Percentiles rank a stretch among this genome's conserved stretches.
Evolutionary conservation across 2,888 invertebrate species (phyloP).

Genomic region (Chrysopilus asiliformis): DNA sequence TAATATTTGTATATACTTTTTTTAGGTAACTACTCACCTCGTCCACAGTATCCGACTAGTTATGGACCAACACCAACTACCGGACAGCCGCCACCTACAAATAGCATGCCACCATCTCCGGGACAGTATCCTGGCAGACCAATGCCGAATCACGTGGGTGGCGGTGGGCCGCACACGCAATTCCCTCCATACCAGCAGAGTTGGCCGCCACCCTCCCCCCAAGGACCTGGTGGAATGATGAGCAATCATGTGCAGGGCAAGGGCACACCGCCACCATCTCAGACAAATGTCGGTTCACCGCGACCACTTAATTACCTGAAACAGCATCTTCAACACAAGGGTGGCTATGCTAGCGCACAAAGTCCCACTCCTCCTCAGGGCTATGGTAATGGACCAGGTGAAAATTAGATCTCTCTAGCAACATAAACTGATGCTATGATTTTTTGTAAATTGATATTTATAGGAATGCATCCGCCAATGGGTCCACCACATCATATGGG

Average conservation of each 20-base stretch:
- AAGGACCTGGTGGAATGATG: constrained; percentile 26
- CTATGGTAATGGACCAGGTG: constrained; percentile 37
- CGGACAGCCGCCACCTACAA: constrained; percentile 28
- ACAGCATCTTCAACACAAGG: constrained; percentile 58
- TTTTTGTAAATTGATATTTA: too few relatives aligned
- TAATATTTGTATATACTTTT: constrained; percentile 8
- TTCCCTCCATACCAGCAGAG: constrained; percentile 35
- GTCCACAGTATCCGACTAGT: constrained; percentile 43
- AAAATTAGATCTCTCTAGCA: too few relatives aligned
- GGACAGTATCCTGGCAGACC: constrained; percentile 41
- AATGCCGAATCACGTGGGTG: constrained; percentile 42
- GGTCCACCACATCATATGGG: constrained; percentile 44
- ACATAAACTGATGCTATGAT: too few relatives aligned
- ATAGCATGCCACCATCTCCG: constrained; percentile 30
- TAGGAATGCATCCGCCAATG: constrained; percentile 44
- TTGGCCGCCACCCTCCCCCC: constrained; percentile 33
- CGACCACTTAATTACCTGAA: constrained; percentile 52
- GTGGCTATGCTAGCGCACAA: constrained; percentile 42
- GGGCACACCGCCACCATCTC: constrained; percentile 39
- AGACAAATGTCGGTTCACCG: constrained; percentile 35
- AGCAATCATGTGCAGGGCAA: constrained; percentile 35
- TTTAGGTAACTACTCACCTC: constrained; percentile 34
- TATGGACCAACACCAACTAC: constrained; percentile 42
- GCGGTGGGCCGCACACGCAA: constrained; percentile 34
- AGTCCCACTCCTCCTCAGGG: constrained; percentile 46